Conservation (phyloP, 2,113 vertebrate genomes). For the Dendropsophus ebraccatus region DNA sequence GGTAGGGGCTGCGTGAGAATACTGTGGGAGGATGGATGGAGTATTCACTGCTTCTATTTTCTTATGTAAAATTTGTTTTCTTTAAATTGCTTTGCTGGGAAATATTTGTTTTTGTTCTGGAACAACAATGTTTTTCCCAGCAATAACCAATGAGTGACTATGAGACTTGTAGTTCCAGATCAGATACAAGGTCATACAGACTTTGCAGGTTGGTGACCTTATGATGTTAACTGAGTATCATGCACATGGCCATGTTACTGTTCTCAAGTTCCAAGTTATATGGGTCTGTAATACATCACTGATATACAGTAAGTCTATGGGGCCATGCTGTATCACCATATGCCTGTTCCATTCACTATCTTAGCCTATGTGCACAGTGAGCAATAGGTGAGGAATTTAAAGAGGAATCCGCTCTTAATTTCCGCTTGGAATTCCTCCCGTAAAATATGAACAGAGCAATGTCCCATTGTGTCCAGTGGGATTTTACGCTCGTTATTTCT, state of each 20-base stretch:
- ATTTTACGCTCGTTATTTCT: too few relatives aligned
- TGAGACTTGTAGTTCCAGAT: background rate
- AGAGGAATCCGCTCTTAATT: too few relatives aligned
- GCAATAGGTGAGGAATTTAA: too few relatives aligned
- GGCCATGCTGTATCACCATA: too few relatives aligned
- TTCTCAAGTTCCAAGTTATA: too few relatives aligned
- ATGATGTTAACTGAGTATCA: background rate
- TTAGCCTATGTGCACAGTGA: too few relatives aligned
- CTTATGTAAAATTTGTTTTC: conserved; percentile 13
- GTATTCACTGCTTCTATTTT: background rate
- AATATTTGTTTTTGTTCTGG: conserved; percentile 6
- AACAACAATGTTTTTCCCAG: background rate
- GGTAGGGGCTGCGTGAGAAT: conserved; percentile 19
- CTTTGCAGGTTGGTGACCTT: background rate
- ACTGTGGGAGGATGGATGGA: conserved; percentile 25
- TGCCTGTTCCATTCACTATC: too few relatives aligned
- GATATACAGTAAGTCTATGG: too few relatives aligned
- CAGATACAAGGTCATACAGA: background rate
- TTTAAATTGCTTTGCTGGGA: background rate
- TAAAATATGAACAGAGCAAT: too few relatives aligned
- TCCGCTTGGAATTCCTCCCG: too few relatives aligned
- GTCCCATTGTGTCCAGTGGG: too few relatives aligned
- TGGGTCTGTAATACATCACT: too few relatives aligned
- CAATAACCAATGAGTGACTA: background rate
- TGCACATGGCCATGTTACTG: background rate